Percentiles rank a stretch among this genome's conserved stretches.
Evolutionary conservation across 2,113 vertebrate genomes (phyloP).

Genomic region (Cromileptes altivelis): DNA sequence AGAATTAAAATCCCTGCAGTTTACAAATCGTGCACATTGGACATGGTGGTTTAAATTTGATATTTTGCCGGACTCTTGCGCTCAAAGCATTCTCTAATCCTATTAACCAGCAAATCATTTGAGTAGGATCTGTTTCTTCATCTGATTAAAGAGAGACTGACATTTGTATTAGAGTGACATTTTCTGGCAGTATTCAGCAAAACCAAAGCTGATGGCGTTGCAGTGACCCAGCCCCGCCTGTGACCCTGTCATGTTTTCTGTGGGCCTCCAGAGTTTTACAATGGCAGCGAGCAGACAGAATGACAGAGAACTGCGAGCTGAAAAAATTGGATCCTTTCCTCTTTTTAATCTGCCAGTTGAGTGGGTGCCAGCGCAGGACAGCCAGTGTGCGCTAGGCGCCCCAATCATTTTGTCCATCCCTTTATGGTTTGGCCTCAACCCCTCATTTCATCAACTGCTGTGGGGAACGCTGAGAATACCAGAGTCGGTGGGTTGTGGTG

Average conservation of each 20-base stretch:
- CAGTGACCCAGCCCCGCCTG: conserved; percentile 31
- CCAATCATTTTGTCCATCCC: conserved; percentile 76
- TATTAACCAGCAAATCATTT: conserved; percentile 47
- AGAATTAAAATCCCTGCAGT: background rate
- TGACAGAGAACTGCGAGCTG: conserved; percentile 64
- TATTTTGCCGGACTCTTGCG: conserved; percentile 34
- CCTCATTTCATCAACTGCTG: conserved; percentile 53
- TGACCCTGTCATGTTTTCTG: conserved; percentile 53
- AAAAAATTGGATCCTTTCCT: conserved; percentile 73
- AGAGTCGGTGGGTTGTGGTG: conserved; percentile 32
- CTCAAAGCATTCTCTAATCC: conserved; percentile 54
- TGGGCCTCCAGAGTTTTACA: conserved; percentile 45
- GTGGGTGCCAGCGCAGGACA: conserved; percentile 75
- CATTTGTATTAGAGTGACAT: conserved; percentile 32
- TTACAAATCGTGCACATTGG: background rate
- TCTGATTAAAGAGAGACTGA: conserved; percentile 53
- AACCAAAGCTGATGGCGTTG: conserved; percentile 18
- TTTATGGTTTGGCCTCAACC: conserved; percentile 63
- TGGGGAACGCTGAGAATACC: conserved; percentile 52
- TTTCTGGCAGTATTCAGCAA: conserved; percentile 13
- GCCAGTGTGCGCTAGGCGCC: conserved; percentile 57
- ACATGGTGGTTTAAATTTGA: conserved; percentile 9
- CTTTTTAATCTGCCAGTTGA: conserved; percentile 80
- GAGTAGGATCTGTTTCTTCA: conserved; percentile 33
- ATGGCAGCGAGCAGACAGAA: conserved; percentile 51